Percentiles rank a stretch among this genome's conserved stretches.
Evolutionary conservation across 2,888 invertebrate genomes (phyloP).

Genomic region (Nezara viridula): DNA sequence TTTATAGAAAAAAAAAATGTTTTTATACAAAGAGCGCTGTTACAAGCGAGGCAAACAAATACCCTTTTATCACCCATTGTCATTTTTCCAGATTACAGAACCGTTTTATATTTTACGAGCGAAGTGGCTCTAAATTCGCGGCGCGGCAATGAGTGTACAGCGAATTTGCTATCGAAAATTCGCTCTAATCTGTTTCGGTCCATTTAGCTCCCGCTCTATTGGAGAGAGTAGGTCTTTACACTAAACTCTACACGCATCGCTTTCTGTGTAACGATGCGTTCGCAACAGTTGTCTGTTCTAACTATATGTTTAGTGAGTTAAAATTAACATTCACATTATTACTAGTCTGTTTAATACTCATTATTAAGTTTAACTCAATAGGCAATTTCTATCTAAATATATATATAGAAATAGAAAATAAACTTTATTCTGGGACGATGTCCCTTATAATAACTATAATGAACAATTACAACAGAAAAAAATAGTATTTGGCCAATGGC

Average conservation of each 20-base stretch:
- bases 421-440: too few species aligned
- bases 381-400: too few species aligned
- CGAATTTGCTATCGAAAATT: not conserved
- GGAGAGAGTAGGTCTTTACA: too few species aligned
- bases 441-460: too few species aligned
- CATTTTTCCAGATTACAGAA: not conserved
- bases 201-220: not conserved
- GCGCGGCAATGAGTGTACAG: too few species aligned
- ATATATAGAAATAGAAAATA: too few species aligned
- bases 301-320: not conserved
- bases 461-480: too few species aligned
- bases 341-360: too few species aligned
- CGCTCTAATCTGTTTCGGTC: constrained; percentile 4
- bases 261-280: not conserved
- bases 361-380: too few species aligned
- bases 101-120: not conserved
- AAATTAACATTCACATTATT: too few species aligned
- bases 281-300: not conserved
- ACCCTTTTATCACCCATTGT: not conserved
- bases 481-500: too few species aligned
- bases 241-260: not conserved
- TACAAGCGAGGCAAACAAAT: not conserved
- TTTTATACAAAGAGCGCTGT: not conserved
- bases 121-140: not conserved
- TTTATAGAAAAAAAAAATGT: not conserved